Percentiles rank a stretch among this genome's conserved stretches.
These are phyloP conservation scores for Cherax quadricarinatus DNA, from an alignment of 1,140 invertebrate genomes.

Conservation along the genomic window DNA sequence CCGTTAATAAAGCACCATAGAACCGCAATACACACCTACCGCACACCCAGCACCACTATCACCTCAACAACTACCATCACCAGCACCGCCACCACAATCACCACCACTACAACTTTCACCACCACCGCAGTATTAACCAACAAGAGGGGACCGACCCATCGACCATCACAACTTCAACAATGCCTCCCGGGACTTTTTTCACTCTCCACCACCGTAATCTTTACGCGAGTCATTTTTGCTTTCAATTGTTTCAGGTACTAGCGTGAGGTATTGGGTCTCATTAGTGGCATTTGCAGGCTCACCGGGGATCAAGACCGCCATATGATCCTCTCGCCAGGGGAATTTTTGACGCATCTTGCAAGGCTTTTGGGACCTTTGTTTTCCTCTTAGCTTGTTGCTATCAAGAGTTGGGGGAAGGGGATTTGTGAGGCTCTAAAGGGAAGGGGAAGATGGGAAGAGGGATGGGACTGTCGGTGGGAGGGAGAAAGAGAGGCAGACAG, in stretches of 20 bases:
- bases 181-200: not conserved
- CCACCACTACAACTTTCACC: not conserved
- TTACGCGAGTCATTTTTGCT: slow-evolving; percentile 32
- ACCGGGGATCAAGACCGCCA: slow-evolving; percentile 29
- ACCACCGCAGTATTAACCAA: slow-evolving; percentile 6
- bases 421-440: not conserved
- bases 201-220: not conserved
- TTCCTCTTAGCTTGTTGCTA: not conserved
- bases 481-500: not conserved
- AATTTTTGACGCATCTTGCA: slow-evolving; percentile 25
- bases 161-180: slow-evolving; percentile 40
- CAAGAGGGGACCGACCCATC: not conserved
- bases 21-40: no score
- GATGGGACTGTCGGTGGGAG: not conserved
- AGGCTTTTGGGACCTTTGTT: slow-evolving; percentile 38
- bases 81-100: not conserved
- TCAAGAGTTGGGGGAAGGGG: slow-evolving; percentile 15
- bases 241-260: slow-evolving; percentile 31
- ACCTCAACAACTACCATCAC: not conserved
- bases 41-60: not conserved
- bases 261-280: slow-evolving; percentile 23
- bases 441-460: not conserved
- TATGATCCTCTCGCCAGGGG: slow-evolving; percentile 24
- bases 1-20: no score
- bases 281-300: slow-evolving; percentile 31